These are phyloP conservation scores for Motacilla tschutschensis DNA, from an alignment of 2,113 vertebrate genomes.

Conservation along the genomic window DNA sequence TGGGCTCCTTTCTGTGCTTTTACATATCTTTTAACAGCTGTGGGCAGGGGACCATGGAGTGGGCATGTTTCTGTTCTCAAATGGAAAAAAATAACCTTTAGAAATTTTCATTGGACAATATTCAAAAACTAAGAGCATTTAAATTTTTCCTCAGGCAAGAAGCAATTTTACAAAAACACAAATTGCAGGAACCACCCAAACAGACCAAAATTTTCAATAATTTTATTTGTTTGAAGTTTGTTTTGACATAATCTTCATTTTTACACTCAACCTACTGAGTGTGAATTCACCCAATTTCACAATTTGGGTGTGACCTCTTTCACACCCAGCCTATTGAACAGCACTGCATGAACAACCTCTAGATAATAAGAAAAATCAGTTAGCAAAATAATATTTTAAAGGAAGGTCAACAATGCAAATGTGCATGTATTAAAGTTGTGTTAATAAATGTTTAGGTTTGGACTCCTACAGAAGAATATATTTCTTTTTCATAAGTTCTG, in stretches of 20 bases:
- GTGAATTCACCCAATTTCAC: background rate
- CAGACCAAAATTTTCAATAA: background rate
- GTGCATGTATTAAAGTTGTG: background rate
- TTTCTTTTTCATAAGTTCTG: background rate
- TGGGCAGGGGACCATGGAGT: conserved; percentile 38
- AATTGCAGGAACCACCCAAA: background rate
- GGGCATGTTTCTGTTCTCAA: conserved; percentile 44
- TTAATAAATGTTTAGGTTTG: background rate
- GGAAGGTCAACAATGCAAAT: background rate
- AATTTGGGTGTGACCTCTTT: background rate
- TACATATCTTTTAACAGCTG: conserved; percentile 62
- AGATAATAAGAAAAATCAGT: background rate
- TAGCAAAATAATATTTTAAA: background rate
- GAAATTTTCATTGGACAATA: conserved; percentile 53
- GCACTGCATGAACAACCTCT: background rate
- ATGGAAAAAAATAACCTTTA: conserved; percentile 38
- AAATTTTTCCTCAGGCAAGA: background rate
- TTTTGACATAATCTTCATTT: background rate
- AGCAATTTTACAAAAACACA: background rate
- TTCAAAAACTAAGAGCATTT: conserved; percentile 19
- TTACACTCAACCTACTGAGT: background rate
- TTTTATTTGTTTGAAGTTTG: background rate
- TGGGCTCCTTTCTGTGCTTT: conserved; percentile 48
- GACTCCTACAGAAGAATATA: background rate
- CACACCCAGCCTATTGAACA: background rate